phyloP scores from a whole-genome alignment of 2,797 vertebrate species.

The Rhinoraja longicauda region DNA sequence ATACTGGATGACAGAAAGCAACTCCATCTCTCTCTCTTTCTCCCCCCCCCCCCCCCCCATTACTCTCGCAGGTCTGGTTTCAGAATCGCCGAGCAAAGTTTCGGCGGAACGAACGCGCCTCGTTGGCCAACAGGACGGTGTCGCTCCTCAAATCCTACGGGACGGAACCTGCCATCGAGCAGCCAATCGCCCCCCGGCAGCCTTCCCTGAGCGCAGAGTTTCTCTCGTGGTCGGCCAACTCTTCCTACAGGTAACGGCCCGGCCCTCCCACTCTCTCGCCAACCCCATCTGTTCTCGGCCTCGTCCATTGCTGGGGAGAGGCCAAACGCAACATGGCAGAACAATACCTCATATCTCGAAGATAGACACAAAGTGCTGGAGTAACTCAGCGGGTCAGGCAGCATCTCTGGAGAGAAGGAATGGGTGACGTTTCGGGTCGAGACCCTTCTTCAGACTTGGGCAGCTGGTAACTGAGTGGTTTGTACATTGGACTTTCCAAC shows the following conservation, averaged over 20 bases:
- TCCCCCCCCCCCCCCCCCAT: neutral
- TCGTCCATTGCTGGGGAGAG: too few relatives aligned
- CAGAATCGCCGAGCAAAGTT: constrained; percentile 74
- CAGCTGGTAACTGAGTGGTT: too few relatives aligned
- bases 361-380: too few relatives aligned
- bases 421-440: too few relatives aligned
- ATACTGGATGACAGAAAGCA: neutral
- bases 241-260: constrained; percentile 61
- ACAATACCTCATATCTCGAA: too few relatives aligned
- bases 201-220: constrained; percentile 59
- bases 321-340: too few relatives aligned
- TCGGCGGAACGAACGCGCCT: constrained; percentile 64
- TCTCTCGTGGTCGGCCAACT: constrained; percentile 62
- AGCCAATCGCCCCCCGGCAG: constrained; percentile 63
- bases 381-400: too few relatives aligned
- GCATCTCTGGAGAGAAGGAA: too few relatives aligned
- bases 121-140: constrained; percentile 63
- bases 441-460: too few relatives aligned
- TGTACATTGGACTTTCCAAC: too few relatives aligned
- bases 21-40: neutral
- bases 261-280: too few relatives aligned
- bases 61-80: constrained; percentile 64
- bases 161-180: constrained; percentile 64
- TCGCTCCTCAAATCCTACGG: constrained; percentile 66
- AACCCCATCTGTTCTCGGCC: too few relatives aligned